Base-by-base conservation (phyloP, 2,113 vertebrate genomes). In the Gyps fulvus region DNA sequence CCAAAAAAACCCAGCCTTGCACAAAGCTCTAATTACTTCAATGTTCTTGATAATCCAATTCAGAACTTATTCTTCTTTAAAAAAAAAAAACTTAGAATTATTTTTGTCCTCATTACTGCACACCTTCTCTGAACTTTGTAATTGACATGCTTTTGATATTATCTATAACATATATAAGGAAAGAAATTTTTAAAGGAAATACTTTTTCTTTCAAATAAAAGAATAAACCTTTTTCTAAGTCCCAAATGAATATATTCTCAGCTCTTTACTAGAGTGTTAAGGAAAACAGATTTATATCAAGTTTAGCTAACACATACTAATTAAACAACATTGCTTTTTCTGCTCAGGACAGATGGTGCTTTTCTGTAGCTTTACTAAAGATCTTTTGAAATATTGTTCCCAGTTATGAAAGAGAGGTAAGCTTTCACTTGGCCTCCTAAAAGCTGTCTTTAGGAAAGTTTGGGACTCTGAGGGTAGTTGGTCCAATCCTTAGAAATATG, bases 341-440 rank as follows among this genome's bases (percentile, higher is more conserved):
- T 83, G 40, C 74, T 88, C 82, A 83, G 90, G 74, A 95, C 95
- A 95, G 94, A 96, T 96, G 96, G 90, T 88, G 71, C 89, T 92
- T 95, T 95, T 97, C 76, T 83, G 72, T 38, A 91, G 63, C 59
- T 91, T 91, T 63, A 83, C 88, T 92, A 76, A 93, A 67, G 74
- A 92, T 69, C 94, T 90, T 92, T 79, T 80, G 82, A 94, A 90
- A 97, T 88, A 88, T 36, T 65, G 49, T 93, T 94, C 94, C 73
- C 66, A 93, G n/a, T 82, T 93, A 93, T 31, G 84, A 94, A 95
- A 87, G 65, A 91, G 49, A 77, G 72, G 38, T 25, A 69, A 87
- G 87, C 47, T 77, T 84, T 87, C 78, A 92, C 38, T 79, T 59
- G 42, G 43, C 52, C 49, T 79, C 43, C 61, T 61, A 90, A 59